Base-by-base conservation (phyloP, 2,797 vertebrate genomes). In the Phalanger gymnotis region DNA sequence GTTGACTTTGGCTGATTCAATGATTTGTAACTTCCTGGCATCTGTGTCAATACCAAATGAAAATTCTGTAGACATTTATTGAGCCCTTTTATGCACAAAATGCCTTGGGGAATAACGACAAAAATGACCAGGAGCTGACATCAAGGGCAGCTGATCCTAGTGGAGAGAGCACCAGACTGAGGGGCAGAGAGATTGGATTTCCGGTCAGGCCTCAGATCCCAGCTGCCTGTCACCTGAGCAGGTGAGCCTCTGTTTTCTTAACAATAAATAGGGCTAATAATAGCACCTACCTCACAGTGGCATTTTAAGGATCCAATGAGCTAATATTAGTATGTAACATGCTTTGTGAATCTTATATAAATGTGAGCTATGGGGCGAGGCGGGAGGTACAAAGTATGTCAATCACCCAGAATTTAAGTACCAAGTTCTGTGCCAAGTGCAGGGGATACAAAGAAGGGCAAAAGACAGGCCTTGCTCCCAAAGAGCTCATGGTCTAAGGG, bases 21-120 rank as follows among this genome's bases (percentile, higher is more conserved):
- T 94, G 47, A 58, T 95, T 94, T 91, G 90, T 92, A 96, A 94
- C n/a, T 27, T 95, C n/a, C 53, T 10, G 91, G 13, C 52, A 40
- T 54, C 90, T 47, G 66, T n/a, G 34, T 81, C 66, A 22, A 47
- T 9, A 40, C 2, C 19, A 81, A 47, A 47, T 40, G 47, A 22
- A 47, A 40, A 81, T 22, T 22, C 66, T 25, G 22, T n/a, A 81
- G 66, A 25, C 2, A 81, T 81, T 47, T 81, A 22, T 40, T 40
- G 25, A 81, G 66, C 66, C 25, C 2, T 81, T 81, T 22, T 66
- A 40, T 2, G 2, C n/a, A 22, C 66, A 22, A 40, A 58, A n/a
- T 13, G 16, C 34, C 31, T 6, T n/a, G 61, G 61, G 34, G 61
- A 73, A 40, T 22, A 16, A n/a, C 19, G 61, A 73, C n/a, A n/a